These are phyloP conservation scores for Lepidochrysops patricia DNA, from an alignment of 2,888 invertebrate species.

Conservation along the genomic window DNA sequence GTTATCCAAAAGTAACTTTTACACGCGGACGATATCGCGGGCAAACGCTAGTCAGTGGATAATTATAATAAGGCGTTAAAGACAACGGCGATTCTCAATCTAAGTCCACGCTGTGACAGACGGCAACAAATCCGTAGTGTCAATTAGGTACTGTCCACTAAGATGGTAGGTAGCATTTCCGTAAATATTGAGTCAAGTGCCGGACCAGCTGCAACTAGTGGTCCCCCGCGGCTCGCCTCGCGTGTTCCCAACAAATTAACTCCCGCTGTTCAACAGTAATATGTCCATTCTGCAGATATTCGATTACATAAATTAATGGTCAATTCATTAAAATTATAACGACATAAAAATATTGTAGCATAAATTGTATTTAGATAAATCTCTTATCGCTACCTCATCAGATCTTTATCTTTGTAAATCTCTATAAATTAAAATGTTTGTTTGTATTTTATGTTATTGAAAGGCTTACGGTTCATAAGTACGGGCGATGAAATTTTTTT, in stretches of 20 bases:
- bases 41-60: too few species aligned
- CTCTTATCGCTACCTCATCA: background rate
- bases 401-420: conserved; percentile 1
- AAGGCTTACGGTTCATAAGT: background rate
- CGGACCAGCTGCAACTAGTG: conserved; percentile 5
- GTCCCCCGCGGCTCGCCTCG: conserved; percentile 17
- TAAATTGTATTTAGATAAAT: background rate
- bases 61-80: background rate
- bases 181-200: conserved; percentile 5
- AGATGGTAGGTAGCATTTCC: conserved; percentile 4
- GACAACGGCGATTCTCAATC: background rate
- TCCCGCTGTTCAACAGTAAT: conserved; percentile 24
- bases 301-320: conserved; percentile 10
- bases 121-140: conserved; percentile 4
- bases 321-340: conserved; percentile 13
- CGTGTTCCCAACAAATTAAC: conserved; percentile 20
- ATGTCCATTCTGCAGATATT: conserved; percentile 14
- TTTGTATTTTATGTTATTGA: background rate
- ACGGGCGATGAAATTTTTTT: background rate
- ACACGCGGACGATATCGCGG: too few species aligned
- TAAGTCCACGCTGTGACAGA: background rate
- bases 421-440: background rate
- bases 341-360: conserved; percentile 9
- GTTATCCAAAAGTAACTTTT: too few species aligned
- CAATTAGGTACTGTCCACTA: background rate